These are phyloP conservation scores for Eledona agricola DNA, from an alignment of 2,888 invertebrate species.

Conservation along the genomic window DNA sequence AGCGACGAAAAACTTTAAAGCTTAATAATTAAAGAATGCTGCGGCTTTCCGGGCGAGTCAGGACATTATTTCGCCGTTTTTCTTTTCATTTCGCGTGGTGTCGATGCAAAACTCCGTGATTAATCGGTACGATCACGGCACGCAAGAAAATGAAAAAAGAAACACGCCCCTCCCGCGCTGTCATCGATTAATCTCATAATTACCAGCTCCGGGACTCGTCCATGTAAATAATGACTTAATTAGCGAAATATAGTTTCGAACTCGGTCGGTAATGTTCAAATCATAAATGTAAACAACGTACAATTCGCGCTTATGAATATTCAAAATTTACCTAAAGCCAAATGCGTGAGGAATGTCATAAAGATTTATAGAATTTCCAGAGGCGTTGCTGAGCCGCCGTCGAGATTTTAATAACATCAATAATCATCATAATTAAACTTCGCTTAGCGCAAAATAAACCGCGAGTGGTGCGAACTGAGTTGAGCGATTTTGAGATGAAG, in stretches of 20 bases:
- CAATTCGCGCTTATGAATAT: conserved; percentile 38
- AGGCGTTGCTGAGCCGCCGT: conserved; percentile 13
- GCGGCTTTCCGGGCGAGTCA: too few species aligned
- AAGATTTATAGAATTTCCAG: conserved; percentile 32
- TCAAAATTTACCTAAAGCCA: conserved; percentile 23
- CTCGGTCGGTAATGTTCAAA: conserved; percentile 41
- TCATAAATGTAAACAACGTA: conserved; percentile 44
- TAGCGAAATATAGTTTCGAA: conserved; percentile 30
- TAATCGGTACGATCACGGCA: conserved; percentile 35
- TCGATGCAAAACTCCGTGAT: conserved; percentile 36
- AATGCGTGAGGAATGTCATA: conserved; percentile 30
- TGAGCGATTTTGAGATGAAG: too few species aligned
- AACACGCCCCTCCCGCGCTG: conserved; percentile 25
- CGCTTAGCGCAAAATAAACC: conserved; percentile 10
- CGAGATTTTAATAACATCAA: conserved; percentile 26
- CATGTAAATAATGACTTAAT: conserved; percentile 40
- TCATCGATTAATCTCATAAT: conserved; percentile 38
- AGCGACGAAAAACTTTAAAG: too few species aligned
- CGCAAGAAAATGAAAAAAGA: conserved; percentile 35
- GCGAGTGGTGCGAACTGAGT: too few species aligned
- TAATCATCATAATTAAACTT: conserved; percentile 24
- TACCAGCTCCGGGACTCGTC: conserved; percentile 27
- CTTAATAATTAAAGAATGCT: too few species aligned
- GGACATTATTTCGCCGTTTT: too few species aligned
- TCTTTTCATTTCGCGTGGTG: too few species aligned